phyloP scores from a whole-genome alignment of 2,113 vertebrate genomes.

The Phoxinus phoxinus region DNA sequence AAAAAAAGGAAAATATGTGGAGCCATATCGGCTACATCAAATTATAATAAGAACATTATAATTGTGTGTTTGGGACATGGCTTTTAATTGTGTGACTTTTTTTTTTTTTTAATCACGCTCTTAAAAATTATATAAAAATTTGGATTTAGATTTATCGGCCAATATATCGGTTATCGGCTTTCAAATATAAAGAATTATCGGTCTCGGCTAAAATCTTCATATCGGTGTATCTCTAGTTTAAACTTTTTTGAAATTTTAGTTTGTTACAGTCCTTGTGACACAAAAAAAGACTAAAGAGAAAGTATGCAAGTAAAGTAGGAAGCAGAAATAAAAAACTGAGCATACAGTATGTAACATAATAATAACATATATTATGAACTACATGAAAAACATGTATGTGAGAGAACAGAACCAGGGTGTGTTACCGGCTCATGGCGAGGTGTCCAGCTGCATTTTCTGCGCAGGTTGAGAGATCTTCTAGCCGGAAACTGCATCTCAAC shows the following conservation, averaged over 20 bases:
- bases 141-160: too few species aligned
- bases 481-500: constrained; percentile 65
- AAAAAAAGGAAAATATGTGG: too few species aligned
- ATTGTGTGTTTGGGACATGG: too few species aligned
- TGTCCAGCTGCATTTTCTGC: constrained; percentile 90
- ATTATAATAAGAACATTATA: too few species aligned
- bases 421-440: constrained; percentile 92
- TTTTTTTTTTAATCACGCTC: too few species aligned
- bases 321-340: background rate
- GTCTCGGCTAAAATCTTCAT: too few species aligned
- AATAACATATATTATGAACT: background rate
- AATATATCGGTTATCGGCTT: too few species aligned
- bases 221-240: too few species aligned
- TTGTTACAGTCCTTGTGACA: background rate
- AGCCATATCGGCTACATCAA: too few species aligned
- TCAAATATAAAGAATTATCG: too few species aligned
- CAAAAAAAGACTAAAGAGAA: background rate
- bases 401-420: background rate
- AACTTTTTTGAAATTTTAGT: background rate
- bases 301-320: background rate
- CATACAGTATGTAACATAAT: background rate
- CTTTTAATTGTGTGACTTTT: too few species aligned
- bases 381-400: background rate
- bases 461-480: constrained; percentile 83
- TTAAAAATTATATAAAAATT: too few species aligned